Evolutionary conservation across 1,140 invertebrate species (phyloP).

Genomic region (Hetaerina americana): DNA sequence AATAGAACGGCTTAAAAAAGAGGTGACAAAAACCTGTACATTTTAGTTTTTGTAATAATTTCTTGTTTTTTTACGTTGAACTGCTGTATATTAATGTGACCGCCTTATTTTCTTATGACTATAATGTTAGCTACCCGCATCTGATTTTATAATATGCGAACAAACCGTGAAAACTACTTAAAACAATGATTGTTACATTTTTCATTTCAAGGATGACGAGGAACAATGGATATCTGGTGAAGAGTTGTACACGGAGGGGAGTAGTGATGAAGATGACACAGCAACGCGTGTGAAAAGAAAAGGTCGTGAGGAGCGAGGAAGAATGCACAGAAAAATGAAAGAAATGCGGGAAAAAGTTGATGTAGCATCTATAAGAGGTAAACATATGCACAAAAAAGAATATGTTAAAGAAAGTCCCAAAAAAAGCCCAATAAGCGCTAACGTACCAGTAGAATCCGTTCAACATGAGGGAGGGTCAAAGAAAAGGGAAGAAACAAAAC

Average conservation of each 20-base stretch:
- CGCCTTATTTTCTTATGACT: too few species aligned
- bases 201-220: slow-evolving; percentile 18
- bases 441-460: background rate
- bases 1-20: background rate
- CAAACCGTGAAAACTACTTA: too few species aligned
- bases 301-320: background rate
- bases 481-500: background rate
- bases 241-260: slow-evolving; percentile 20
- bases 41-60: too few species aligned
- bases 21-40: background rate
- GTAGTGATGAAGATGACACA: slow-evolving; percentile 18
- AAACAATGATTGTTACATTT: background rate
- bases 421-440: slow-evolving; percentile 1
- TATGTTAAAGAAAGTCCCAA: background rate
- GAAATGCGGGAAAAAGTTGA: background rate
- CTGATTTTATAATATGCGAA: too few species aligned
- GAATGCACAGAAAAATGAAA: slow-evolving; percentile 7
- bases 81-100: too few species aligned
- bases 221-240: slow-evolving; percentile 22
- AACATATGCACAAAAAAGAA: background rate
- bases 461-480: background rate
- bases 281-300: slow-evolving; percentile 2
- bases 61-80: too few species aligned
- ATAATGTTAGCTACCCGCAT: too few species aligned
- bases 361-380: background rate